Percentiles rank a stretch among this genome's conserved stretches.
Conservation (phyloP, 2,113 vertebrate genomes). For the Lophura nycthemera region DNA sequence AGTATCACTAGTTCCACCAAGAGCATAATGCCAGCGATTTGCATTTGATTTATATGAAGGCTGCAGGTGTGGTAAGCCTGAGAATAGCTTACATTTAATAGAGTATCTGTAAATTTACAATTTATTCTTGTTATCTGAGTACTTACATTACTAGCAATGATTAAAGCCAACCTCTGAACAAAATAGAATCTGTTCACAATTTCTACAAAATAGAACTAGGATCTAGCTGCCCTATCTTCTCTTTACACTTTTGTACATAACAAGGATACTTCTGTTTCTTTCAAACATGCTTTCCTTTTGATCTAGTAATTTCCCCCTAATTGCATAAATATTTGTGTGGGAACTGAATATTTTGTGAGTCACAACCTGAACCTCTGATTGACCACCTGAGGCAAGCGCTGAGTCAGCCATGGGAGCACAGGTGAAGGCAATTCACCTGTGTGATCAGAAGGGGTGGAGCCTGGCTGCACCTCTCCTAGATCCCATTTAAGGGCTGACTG, state of each 20-base stretch:
- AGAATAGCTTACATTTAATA: background rate
- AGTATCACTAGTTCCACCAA: background rate
- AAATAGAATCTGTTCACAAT: background rate
- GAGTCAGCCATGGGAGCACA: too few species aligned
- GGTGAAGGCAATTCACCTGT: too few species aligned
- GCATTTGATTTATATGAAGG: background rate
- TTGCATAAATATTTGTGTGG: background rate
- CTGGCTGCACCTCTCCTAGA: too few species aligned
- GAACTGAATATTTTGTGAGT: too few species aligned
- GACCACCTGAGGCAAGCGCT: too few species aligned
- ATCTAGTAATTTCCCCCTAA: conserved; percentile 17
- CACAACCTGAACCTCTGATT: too few species aligned
- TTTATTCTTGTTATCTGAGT: background rate
- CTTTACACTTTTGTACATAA: background rate
- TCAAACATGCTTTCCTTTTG: conserved; percentile 19
- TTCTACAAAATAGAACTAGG: background rate
- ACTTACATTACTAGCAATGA: background rate
- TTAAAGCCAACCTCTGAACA: background rate
- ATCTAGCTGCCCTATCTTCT: background rate
- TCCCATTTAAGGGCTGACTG: too few species aligned
- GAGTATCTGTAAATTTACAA: background rate
- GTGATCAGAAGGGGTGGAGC: too few species aligned
- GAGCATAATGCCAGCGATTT: background rate
- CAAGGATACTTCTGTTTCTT: background rate
- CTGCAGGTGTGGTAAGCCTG: background rate